Evolutionary conservation across 2,888 invertebrate genomes (phyloP).

Genomic region (Lycophotia porphyrea): DNA sequence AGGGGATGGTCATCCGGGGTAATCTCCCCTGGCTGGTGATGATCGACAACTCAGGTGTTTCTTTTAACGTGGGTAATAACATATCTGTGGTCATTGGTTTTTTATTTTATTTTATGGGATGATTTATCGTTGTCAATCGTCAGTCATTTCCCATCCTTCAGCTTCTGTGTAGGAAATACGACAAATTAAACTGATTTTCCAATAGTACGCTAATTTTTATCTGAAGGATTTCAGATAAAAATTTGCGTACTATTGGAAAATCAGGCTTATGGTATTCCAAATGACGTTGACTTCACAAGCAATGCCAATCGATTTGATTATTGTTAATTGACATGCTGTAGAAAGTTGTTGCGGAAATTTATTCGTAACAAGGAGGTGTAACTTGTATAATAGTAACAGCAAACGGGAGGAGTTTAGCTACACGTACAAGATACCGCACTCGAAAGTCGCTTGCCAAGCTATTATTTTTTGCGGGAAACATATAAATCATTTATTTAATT

Average conservation of each 20-base stretch:
- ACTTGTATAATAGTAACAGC: constrained; percentile 3
- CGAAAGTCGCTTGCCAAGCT: background rate
- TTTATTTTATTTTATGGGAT: background rate
- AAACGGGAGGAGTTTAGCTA: constrained; percentile 10
- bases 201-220: too few relatives aligned
- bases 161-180: too few relatives aligned
- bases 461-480: background rate
- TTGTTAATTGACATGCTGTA: background rate
- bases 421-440: background rate
- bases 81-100: background rate
- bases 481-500: too few relatives aligned
- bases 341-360: background rate
- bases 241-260: background rate
- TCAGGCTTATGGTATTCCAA: too few relatives aligned
- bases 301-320: background rate
- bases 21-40: constrained; percentile 65
- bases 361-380: background rate
- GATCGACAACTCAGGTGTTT: constrained; percentile 64
- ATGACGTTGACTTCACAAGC: background rate
- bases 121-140: background rate
- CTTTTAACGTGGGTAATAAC: background rate
- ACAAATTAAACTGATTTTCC: too few relatives aligned
- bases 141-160: too few relatives aligned
- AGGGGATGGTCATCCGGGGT: constrained; percentile 58
- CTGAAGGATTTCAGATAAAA: too few relatives aligned